These are phyloP conservation scores for Antheraea mylitta DNA, from an alignment of 1,140 invertebrate genomes.

Conservation along the genomic window DNA sequence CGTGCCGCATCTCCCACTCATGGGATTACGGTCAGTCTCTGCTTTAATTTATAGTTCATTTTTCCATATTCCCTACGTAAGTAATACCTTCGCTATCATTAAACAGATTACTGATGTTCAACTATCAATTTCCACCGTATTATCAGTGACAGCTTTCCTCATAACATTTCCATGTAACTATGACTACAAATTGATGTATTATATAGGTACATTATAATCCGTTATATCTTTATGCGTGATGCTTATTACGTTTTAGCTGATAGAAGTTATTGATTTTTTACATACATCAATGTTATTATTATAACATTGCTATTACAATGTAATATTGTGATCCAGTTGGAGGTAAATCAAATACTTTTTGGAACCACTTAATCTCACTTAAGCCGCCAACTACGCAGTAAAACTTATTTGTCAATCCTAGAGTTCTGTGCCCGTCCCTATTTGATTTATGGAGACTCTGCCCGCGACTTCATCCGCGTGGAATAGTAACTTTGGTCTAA, in stretches of 20 bases:
- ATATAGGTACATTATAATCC: background rate
- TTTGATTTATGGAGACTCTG: too few relatives aligned
- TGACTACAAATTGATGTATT: constrained; percentile 5
- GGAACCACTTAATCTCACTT: too few relatives aligned
- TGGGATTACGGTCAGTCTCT: constrained; percentile 79
- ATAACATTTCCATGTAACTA: constrained; percentile 8
- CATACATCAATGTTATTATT: too few relatives aligned
- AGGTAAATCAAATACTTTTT: too few relatives aligned
- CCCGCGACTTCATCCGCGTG: too few relatives aligned
- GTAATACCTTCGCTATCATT: background rate
- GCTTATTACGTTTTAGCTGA: background rate
- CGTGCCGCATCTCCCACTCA: constrained; percentile 78
- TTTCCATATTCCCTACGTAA: background rate
- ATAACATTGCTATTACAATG: too few relatives aligned
- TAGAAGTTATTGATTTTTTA: background rate
- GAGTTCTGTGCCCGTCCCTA: too few relatives aligned
- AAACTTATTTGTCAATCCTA: too few relatives aligned
- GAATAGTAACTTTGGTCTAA: too few relatives aligned
- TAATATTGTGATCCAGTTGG: too few relatives aligned
- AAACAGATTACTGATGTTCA: background rate
- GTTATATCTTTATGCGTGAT: background rate
- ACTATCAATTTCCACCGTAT: constrained; percentile 15
- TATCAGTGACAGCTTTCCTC: constrained; percentile 10
- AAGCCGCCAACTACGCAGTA: too few relatives aligned
- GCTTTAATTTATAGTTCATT: background rate